Evolutionary conservation across 2,797 vertebrate genomes (phyloP).

Genomic region (Brachymystax lenok): DNA sequence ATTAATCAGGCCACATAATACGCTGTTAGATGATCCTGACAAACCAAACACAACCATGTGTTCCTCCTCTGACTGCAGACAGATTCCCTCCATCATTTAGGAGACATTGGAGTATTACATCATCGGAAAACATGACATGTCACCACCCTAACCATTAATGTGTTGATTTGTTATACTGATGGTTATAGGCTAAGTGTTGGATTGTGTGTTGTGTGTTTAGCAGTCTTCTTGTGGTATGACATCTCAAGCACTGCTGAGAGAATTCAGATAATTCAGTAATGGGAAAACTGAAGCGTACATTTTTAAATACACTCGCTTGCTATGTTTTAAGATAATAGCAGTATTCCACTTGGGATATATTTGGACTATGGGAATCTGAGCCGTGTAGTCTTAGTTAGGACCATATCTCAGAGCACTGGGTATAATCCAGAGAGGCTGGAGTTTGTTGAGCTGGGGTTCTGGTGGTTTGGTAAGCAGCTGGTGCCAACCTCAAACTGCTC

Average conservation of each 20-base stretch:
- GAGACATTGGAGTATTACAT: conserved; percentile 11
- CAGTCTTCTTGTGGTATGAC: background rate
- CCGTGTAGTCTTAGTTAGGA: background rate
- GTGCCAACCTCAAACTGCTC: conserved; percentile 51
- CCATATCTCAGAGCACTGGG: background rate
- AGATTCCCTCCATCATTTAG: conserved; percentile 6
- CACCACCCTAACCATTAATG: conserved; percentile 13
- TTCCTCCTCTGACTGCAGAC: conserved; percentile 1
- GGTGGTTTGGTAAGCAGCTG: conserved; percentile 48
- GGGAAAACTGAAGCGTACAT: background rate
- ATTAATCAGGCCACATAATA: conserved; percentile 2
- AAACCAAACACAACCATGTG: background rate
- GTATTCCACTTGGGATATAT: background rate
- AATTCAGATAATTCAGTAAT: background rate
- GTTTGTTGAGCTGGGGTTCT: conserved; percentile 43
- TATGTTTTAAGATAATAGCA: background rate
- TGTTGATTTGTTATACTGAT: conserved; percentile 14
- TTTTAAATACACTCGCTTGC: background rate
- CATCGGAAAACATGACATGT: conserved; percentile 15
- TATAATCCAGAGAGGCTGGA: conserved; percentile 25
- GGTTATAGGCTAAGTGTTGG: background rate
- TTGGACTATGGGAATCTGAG: background rate
- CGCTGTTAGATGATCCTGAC: background rate
- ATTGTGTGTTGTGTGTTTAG: background rate
- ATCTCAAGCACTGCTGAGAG: background rate